These are phyloP conservation scores for Antidorcas marsupialis DNA, from an alignment of 2,113 vertebrate genomes.

Conservation along the genomic window DNA sequence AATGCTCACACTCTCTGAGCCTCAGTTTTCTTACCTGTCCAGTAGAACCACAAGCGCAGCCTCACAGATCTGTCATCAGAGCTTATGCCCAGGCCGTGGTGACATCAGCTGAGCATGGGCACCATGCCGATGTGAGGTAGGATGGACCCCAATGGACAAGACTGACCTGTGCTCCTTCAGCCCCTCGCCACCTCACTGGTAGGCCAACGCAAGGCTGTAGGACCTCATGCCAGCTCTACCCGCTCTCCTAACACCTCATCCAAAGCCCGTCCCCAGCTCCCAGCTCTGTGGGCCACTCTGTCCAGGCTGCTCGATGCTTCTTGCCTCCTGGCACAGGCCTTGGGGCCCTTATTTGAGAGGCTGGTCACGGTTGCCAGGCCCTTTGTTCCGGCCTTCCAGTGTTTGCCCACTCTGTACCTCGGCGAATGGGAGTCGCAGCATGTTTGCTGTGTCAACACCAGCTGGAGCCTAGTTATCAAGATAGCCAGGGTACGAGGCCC, in stretches of 20 bases:
- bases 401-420: slow-evolving; percentile 57
- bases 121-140: too few species aligned
- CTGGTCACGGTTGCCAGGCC: slow-evolving; percentile 19
- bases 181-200: too few species aligned
- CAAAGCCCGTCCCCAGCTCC: background rate
- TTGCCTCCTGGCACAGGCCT: background rate
- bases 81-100: background rate
- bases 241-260: background rate
- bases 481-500: background rate
- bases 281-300: background rate
- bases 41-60: background rate
- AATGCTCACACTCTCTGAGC: background rate
- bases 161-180: background rate
- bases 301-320: background rate
- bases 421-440: background rate
- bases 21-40: background rate
- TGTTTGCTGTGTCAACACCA: slow-evolving; percentile 70
- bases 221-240: background rate
- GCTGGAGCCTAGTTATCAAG: slow-evolving; percentile 45
- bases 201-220: background rate
- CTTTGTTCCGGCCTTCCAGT: slow-evolving; percentile 35
- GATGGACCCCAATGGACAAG: background rate
- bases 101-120: background rate
- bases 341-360: slow-evolving; percentile 27
- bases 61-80: background rate